Base-by-base conservation (phyloP, 2,113 vertebrate species). In the Daboia siamensis region DNA sequence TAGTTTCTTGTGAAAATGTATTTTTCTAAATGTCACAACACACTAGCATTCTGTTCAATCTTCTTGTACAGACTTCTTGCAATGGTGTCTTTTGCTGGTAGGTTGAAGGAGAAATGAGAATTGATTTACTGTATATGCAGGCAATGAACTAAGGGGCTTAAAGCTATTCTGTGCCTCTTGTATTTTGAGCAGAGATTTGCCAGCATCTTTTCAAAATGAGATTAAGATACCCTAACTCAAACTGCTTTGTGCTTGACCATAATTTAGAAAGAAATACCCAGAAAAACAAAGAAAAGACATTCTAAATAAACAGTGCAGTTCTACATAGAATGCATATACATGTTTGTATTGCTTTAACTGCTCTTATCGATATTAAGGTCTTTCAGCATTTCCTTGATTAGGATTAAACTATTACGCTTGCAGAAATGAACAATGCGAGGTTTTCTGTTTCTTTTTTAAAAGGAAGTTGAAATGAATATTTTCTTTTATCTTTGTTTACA, bases 1-100 rank as follows among this genome's bases (percentile, higher is more conserved):
- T n/a, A n/a, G n/a, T n/a, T n/a, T n/a, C n/a, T n/a, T n/a, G n/a
- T n/a, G n/a, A n/a, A n/a, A n/a, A n/a, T n/a, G n/a, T n/a, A n/a
- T n/a, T n/a, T n/a, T n/a, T n/a, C n/a, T n/a, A n/a, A n/a, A n/a
- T n/a, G n/a, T n/a, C n/a, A n/a, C n/a, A n/a, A n/a, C n/a, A n/a
- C n/a, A n/a, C n/a, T n/a, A n/a, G n/a, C n/a, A n/a, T n/a, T n/a
- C n/a, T n/a, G n/a, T n/a, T n/a, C n/a, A n/a, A n/a, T n/a, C n/a
- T n/a, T n/a, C n/a, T n/a, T n/a, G n/a, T n/a, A n/a, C n/a, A n/a
- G 57, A 59, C 0, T 0, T 11, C 0, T 0, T 9, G 23, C 89
- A 1, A 20, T 48, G 46, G 92, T 44, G 21, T 52, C 29, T 3
- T 1, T 52, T 61, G 1, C 59, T 0, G 87, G 87, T 46, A 64